A percentile compares a stretch with the other conserved stretches of the same genome.
Evolutionary conservation across 1,140 invertebrate genomes (phyloP).

Genomic region (Drosophila melanica): DNA sequence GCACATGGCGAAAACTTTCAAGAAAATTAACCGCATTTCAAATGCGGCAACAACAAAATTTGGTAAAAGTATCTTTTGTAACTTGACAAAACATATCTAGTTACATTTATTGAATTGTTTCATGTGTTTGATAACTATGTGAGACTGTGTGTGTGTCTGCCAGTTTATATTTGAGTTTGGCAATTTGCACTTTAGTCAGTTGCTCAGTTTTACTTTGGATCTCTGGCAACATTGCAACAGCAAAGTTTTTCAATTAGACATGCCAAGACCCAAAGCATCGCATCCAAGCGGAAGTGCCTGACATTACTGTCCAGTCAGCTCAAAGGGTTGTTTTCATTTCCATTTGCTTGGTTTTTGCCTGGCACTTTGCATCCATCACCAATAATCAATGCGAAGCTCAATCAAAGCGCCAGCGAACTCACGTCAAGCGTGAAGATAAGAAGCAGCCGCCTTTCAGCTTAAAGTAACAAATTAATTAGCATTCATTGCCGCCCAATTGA

Average conservation of each 20-base stretch:
- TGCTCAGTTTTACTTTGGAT: slow-evolving; percentile 27
- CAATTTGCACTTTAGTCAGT: slow-evolving; percentile 51
- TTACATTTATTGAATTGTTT: slow-evolving; percentile 74
- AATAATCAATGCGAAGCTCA: slow-evolving; percentile 57
- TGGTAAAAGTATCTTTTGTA: slow-evolving; percentile 34
- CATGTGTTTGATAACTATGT: slow-evolving; percentile 65
- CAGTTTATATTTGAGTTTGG: slow-evolving; percentile 47
- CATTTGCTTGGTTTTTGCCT: slow-evolving; percentile 18
- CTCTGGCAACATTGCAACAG: slow-evolving; percentile 36
- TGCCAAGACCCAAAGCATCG: slow-evolving; percentile 38
- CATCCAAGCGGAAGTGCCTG: slow-evolving; percentile 35
- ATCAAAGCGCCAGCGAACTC: slow-evolving; percentile 20
- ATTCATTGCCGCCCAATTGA: slow-evolving; percentile 75
- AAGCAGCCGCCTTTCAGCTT: slow-evolving; percentile 42
- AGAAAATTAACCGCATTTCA: slow-evolving; percentile 59
- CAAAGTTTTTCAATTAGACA: slow-evolving; percentile 78
- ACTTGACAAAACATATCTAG: slow-evolving; percentile 50
- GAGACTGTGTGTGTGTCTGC: not conserved
- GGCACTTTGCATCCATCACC: slow-evolving; percentile 4
- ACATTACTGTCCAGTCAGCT: slow-evolving; percentile 21
- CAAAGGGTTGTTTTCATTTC: slow-evolving; percentile 56
- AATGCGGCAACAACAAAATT: slow-evolving; percentile 42
- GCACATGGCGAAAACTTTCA: slow-evolving; percentile 48
- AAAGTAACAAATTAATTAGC: slow-evolving; percentile 71
- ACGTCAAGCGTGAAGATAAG: slow-evolving; percentile 70